phyloP scores from a whole-genome alignment of 2,113 vertebrate genomes.

The Takifugu bimaculatus region DNA sequence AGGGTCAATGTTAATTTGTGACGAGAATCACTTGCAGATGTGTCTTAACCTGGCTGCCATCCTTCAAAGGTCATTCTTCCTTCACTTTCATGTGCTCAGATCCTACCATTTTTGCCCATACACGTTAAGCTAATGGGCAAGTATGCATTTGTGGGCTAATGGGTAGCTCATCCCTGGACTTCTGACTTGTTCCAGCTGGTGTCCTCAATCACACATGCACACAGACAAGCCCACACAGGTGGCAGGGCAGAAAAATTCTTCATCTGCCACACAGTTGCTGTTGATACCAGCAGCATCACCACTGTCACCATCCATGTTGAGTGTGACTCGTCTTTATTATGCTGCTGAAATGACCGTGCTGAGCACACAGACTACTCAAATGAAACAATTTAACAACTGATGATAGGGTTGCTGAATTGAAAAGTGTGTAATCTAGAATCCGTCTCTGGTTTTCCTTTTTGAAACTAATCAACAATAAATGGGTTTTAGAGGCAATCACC shows the following conservation, averaged over 20 bases:
- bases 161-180: constrained; percentile 35
- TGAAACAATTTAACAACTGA: no score
- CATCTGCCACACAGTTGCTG: constrained; percentile 1
- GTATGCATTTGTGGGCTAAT: not conserved
- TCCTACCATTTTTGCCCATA: not conserved
- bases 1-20: no score
- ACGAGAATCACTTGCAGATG: not conserved
- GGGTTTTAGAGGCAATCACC: no score
- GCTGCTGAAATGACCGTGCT: no score
- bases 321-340: no score
- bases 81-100: not conserved
- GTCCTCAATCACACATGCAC: constrained; percentile 10
- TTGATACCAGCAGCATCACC: not conserved
- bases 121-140: no score
- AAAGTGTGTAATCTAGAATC: no score
- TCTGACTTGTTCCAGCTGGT: constrained; percentile 41
- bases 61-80: not conserved
- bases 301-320: no score
- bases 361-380: no score
- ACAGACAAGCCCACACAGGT: constrained; percentile 42
- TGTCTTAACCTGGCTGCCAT: not conserved
- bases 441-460: no score
- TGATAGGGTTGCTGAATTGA: no score
- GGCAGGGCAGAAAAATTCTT: not conserved
- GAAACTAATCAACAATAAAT: no score